Conservation (phyloP, 2,797 vertebrate genomes). For the Lates japonicus region DNA sequence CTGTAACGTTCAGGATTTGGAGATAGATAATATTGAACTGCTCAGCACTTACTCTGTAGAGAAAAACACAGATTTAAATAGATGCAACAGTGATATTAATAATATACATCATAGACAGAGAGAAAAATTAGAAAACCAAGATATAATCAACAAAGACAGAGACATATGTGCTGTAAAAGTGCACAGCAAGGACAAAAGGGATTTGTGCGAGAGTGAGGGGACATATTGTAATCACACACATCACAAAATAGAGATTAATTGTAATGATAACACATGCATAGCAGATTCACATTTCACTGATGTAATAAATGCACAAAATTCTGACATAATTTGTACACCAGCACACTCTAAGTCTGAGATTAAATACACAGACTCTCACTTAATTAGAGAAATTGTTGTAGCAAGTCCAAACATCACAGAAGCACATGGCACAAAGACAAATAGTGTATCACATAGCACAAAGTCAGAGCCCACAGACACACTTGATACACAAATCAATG, state of each 20-base stretch:
- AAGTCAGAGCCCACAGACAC: conserved; percentile 20
- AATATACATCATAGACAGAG: conserved; percentile 5
- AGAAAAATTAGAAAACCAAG: conserved; percentile 1
- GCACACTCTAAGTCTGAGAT: conserved; percentile 6
- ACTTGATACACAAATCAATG: neutral
- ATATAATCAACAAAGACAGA: neutral
- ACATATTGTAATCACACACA: conserved; percentile 10
- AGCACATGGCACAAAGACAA: conserved; percentile 19
- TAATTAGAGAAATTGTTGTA: conserved; percentile 9
- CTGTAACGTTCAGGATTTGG: conserved; percentile 11
- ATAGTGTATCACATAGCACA: neutral
- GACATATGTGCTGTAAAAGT: conserved; percentile 9
- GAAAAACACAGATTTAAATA: conserved; percentile 16
- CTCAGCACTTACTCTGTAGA: neutral
- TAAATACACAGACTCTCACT: conserved; percentile 16
- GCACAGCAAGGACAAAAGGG: neutral
- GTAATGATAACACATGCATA: neutral
- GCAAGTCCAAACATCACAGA: conserved; percentile 29
- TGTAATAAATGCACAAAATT: conserved; percentile 11
- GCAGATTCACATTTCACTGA: conserved; percentile 7
- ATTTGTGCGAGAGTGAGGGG: neutral
- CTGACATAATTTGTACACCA: conserved; percentile 8
- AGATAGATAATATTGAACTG: conserved; percentile 28
- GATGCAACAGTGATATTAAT: conserved; percentile 2
- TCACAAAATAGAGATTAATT: conserved; percentile 2